phyloP scores from a whole-genome alignment of 2,888 invertebrate genomes.

The Macaria liturata region DNA sequence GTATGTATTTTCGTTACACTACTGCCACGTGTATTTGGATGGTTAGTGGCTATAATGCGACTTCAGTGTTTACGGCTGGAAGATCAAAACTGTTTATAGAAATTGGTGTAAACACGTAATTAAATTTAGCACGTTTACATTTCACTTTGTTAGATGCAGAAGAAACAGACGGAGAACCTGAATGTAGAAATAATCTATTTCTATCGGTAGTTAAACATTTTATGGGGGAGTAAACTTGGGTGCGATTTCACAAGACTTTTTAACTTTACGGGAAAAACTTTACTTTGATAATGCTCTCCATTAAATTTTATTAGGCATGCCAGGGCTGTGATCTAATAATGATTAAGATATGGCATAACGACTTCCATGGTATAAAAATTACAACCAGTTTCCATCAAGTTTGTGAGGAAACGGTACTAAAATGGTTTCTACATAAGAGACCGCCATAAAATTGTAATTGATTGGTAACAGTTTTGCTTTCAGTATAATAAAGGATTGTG shows the following conservation, averaged over 20 bases:
- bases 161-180: constrained; percentile 43
- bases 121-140: constrained; percentile 44
- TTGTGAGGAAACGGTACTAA: constrained; percentile 1
- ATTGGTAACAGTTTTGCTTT: constrained; percentile 26
- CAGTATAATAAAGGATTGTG: constrained; percentile 5
- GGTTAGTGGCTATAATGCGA: constrained; percentile 16
- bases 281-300: constrained; percentile 38
- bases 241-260: constrained; percentile 46
- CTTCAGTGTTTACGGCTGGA: constrained; percentile 28
- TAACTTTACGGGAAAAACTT: constrained; percentile 37
- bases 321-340: constrained; percentile 31
- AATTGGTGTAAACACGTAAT: constrained; percentile 35
- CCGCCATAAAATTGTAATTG: constrained; percentile 24
- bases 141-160: constrained; percentile 38
- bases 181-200: constrained; percentile 59
- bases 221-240: constrained; percentile 44
- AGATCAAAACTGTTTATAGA: constrained; percentile 39
- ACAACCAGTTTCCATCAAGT: constrained; percentile 14
- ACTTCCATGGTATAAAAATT: constrained; percentile 12
- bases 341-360: constrained; percentile 27
- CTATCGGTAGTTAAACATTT: constrained; percentile 45
- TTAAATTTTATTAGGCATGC: constrained; percentile 41
- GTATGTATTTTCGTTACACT: constrained; percentile 5
- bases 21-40: constrained; percentile 7
- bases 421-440: constrained; percentile 16